Evolutionary conservation across 2,797 vertebrate species (phyloP).

Genomic region (Semaprochilodus insignis): DNA sequence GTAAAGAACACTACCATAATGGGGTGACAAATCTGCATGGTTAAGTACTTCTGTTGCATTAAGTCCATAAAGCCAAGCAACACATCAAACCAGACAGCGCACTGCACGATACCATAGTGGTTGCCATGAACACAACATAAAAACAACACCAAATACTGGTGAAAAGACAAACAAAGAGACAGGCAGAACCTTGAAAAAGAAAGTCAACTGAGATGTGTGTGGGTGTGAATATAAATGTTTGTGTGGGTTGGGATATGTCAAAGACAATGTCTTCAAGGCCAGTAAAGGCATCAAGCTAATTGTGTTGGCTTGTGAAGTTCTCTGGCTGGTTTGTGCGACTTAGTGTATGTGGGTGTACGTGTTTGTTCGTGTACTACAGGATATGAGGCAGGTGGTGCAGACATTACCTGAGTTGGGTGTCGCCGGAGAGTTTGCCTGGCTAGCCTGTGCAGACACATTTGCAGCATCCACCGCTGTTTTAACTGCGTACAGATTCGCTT

Average conservation of each 20-base stretch:
- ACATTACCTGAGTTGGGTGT: constrained; percentile 85
- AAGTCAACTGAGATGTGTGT: neutral
- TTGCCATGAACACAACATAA: constrained; percentile 25
- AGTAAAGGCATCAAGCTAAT: neutral
- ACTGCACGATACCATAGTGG: neutral
- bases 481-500: constrained; percentile 80
- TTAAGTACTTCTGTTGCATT: neutral
- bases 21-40: neutral
- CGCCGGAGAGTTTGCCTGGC: constrained; percentile 86
- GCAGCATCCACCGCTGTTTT: constrained; percentile 79
- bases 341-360: neutral
- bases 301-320: neutral
- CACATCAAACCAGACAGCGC: neutral
- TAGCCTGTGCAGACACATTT: constrained; percentile 83
- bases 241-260: neutral
- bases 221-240: constrained; percentile 13
- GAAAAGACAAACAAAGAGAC: constrained; percentile 19
- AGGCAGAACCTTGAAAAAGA: constrained; percentile 17
- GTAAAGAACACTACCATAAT: neutral
- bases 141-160: neutral
- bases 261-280: neutral
- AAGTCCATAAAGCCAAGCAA: neutral
- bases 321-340: neutral
- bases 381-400: constrained; percentile 34
- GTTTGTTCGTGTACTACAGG: constrained; percentile 37